A percentile compares a stretch with the other conserved stretches of the same genome.
These are phyloP conservation scores for Syrrhaptes paradoxus DNA, from an alignment of 2,113 vertebrate genomes.

Conservation along the genomic window DNA sequence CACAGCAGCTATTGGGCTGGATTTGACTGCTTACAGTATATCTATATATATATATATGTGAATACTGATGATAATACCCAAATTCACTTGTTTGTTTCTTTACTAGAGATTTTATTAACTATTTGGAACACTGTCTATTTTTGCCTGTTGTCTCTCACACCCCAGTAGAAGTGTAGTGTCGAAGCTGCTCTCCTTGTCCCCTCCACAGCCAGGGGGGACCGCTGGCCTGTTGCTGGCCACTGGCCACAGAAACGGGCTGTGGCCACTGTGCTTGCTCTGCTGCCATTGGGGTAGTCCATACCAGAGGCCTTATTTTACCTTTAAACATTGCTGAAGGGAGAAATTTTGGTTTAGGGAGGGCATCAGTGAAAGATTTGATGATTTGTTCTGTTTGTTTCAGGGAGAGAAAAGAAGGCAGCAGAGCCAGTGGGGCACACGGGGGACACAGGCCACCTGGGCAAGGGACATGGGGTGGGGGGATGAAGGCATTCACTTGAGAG, in stretches of 20 bases:
- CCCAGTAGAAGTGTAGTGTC: too few species aligned
- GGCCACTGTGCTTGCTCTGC: neutral
- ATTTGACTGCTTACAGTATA: neutral
- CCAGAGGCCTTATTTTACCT: neutral
- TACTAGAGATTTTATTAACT: neutral
- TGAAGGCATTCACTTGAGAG: too few species aligned
- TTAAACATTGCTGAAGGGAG: neutral
- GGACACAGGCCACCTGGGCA: rapidly evolving
- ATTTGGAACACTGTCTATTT: rapidly evolving
- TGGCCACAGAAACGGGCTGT: too few species aligned
- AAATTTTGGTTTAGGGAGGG: rapidly evolving
- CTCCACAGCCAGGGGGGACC: neutral
- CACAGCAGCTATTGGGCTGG: neutral
- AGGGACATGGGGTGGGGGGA: rapidly evolving
- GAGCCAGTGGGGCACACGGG: rapidly evolving
- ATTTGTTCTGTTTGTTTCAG: rapidly evolving
- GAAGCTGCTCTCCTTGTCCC: neutral
- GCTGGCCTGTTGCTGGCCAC: too few species aligned
- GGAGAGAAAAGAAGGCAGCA: rapidly evolving
- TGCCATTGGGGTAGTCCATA: rapidly evolving
- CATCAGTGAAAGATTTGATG: too few species aligned
- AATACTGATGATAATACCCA: rapidly evolving
- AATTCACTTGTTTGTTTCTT: neutral
- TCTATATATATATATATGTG: rapidly evolving
- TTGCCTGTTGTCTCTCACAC: neutral